Evolutionary conservation across 1,140 invertebrate genomes (phyloP).

Genomic region (Solenopsis fugax): DNA sequence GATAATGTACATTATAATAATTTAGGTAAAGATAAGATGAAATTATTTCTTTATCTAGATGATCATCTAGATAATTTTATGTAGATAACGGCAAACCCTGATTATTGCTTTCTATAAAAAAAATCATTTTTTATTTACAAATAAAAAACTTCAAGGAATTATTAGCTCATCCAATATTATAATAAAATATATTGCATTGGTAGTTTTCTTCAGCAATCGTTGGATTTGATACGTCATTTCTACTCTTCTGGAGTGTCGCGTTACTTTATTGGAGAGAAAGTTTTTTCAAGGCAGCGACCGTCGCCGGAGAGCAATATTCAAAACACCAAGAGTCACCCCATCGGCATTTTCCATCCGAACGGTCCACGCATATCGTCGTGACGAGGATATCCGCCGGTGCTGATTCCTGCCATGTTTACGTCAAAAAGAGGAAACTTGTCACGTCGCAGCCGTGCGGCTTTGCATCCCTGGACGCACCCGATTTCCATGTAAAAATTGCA

Average conservation of each 20-base stretch:
- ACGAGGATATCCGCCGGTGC: slow-evolving; percentile 40
- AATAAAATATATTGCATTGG: not conserved
- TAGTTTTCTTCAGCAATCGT: not conserved
- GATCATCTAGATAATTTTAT: no score
- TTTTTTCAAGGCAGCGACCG: not conserved
- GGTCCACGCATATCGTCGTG: not conserved
- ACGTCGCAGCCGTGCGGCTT: slow-evolving; percentile 41
- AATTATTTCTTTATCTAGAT: no score
- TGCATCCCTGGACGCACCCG: slow-evolving; percentile 52
- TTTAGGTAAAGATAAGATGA: no score
- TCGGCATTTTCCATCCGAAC: slow-evolving; percentile 65
- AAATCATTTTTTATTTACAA: no score
- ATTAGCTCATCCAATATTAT: not conserved
- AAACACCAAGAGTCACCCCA: slow-evolving; percentile 53
- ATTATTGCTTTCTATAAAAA: no score
- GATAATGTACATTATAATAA: no score
- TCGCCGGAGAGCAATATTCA: slow-evolving; percentile 59
- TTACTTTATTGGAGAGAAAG: slow-evolving; percentile 7
- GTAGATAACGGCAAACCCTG: no score
- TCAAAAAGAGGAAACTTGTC: slow-evolving; percentile 68
- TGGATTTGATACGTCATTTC: not conserved
- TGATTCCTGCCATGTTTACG: slow-evolving; percentile 61
- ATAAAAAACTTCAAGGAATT: no score
- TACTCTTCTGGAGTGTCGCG: not conserved
- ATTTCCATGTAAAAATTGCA: slow-evolving; percentile 77